phyloP scores from a whole-genome alignment of 2,113 vertebrate genomes.

The Bos indicus region DNA sequence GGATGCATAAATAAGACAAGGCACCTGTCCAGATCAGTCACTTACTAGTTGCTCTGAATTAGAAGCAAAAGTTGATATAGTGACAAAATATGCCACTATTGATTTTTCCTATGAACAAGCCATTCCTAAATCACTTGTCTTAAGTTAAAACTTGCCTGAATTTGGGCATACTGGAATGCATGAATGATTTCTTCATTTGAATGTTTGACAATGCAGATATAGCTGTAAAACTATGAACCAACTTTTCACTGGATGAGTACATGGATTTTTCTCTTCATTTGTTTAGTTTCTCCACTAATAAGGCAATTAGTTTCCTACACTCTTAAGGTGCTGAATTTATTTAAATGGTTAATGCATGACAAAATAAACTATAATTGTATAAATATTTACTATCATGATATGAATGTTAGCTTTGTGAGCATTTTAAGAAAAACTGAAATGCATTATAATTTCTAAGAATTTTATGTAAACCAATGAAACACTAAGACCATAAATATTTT shows the following conservation, averaged over 20 bases:
- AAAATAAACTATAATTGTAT: neutral
- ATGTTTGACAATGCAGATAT: neutral
- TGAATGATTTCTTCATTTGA: neutral
- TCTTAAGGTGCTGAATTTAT: constrained; percentile 16
- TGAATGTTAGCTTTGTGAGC: neutral
- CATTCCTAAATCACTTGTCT: neutral
- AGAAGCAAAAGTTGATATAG: constrained; percentile 1
- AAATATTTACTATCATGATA: neutral
- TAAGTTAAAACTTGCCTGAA: neutral
- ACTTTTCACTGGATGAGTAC: neutral
- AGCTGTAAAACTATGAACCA: neutral
- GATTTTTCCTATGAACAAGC: neutral
- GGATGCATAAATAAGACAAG: neutral
- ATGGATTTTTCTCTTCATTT: neutral
- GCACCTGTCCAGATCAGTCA: neutral
- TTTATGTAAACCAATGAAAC: neutral
- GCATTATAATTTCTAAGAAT: neutral
- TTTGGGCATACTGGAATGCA: neutral
- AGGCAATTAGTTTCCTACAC: neutral
- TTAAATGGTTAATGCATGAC: neutral
- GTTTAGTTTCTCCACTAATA: neutral
- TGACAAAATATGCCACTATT: neutral
- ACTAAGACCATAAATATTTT: neutral
- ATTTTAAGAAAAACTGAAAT: neutral
- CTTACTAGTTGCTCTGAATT: neutral